A percentile compares a stretch with the other conserved stretches of the same genome.
These are phyloP conservation scores for Tortricodes alternella DNA, from an alignment of 2,888 invertebrate species.

Conservation along the genomic window DNA sequence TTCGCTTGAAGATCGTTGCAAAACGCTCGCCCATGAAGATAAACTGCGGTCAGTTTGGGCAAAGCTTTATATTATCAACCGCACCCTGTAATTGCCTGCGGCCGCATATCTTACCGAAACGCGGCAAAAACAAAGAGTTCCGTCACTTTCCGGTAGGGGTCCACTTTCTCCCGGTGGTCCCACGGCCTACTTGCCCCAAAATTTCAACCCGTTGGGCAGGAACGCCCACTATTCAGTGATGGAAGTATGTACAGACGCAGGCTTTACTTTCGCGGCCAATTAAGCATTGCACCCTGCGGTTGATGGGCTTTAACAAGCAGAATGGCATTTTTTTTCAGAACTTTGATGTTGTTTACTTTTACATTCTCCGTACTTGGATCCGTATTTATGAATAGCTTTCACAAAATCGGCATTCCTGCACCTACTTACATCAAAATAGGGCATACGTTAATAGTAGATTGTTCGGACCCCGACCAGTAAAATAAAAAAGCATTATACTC, in stretches of 20 bases:
- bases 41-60: background rate
- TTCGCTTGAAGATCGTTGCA: no score
- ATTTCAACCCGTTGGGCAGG: conserved; percentile 62
- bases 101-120: conserved; percentile 49
- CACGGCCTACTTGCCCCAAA: conserved; percentile 70
- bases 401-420: no score
- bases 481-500: no score
- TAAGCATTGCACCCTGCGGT: conserved; percentile 25
- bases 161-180: conserved; percentile 75
- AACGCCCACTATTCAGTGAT: conserved; percentile 77
- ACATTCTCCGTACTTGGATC: no score
- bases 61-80: conserved; percentile 35
- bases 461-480: no score
- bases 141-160: conserved; percentile 50
- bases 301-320: conserved; percentile 24
- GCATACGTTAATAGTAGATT: no score
- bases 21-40: no score
- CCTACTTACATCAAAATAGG: no score
- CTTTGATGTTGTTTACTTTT: background rate
- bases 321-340: conserved; percentile 12
- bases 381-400: no score
- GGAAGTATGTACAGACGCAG: conserved; percentile 61
- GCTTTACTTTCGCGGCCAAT: conserved; percentile 38
- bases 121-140: conserved; percentile 67
- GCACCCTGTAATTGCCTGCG: conserved; percentile 62